Evolutionary conservation across 2,888 invertebrate species (phyloP), one percentile per base, ranked within the genome.

Genomic region (Thecophora atra): DNA sequence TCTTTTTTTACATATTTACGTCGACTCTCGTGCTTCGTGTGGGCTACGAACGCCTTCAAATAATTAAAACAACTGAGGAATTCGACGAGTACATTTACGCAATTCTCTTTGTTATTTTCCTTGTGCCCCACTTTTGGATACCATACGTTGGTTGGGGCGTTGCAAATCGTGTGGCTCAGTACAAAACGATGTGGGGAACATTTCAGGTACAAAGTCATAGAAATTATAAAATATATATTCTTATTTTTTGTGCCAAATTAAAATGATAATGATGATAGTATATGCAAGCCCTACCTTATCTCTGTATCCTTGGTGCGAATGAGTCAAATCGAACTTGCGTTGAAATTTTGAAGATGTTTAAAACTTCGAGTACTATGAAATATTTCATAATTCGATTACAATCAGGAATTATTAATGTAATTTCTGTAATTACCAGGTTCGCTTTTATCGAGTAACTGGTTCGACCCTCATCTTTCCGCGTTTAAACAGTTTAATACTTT

Each of bases 41-140:
- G 1, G 91, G 91, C 1, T 89, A 89, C 77, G 91, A 91, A 80
- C 85, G 91, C 2, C 76, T 91, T 47, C 85, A 89, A 79, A 91
- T 91, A 74, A 82, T 91, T 21, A 86, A 88, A 24, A 89, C 89
- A 26, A 90, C 89, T 74, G 88, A 87, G 72, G 89, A 89, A 78
- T 91, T 91, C 78, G 91, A 91, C 80, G 91, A 91, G 78, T 91
- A 91, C 78, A 91, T 91, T 77, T 91, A 91, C 79, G 90, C 91
- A 0, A 89, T 91, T 68, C 86, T 91, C 17, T 91, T 91, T 78
- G 87, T 91, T 0, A 88, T 90, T 24, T 91, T 91, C 78, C 86
- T 91, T 56, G 88, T 91, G 5, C 91, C 91, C 0, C 91, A 91
- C 79, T 91, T 91, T 83, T 91, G 90, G 89, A 90, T 91, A 60